These are phyloP conservation scores for Shargacucullia verbasci DNA, from an alignment of 2,888 invertebrate species.

Conservation along the genomic window DNA sequence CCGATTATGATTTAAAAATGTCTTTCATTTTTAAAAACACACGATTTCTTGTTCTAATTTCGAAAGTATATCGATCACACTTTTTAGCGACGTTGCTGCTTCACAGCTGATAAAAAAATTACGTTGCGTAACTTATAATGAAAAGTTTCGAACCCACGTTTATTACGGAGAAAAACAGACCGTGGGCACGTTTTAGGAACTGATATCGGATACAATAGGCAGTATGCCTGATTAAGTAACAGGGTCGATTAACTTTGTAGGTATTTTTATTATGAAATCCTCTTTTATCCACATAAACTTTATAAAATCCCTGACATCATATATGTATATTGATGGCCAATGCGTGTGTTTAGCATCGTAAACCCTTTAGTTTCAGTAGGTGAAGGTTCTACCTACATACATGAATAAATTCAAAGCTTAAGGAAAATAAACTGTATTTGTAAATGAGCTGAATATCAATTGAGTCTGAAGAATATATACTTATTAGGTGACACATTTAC, in stretches of 20 bases:
- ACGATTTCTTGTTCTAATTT: no score
- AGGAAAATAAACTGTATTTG: neutral
- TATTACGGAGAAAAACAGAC: no score
- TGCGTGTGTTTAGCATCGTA: slow-evolving; percentile 27
- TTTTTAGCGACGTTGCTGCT: no score
- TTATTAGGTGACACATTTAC: neutral
- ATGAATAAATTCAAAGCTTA: slow-evolving; percentile 17
- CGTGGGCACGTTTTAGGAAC: no score
- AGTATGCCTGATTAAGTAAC: no score
- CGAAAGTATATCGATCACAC: no score
- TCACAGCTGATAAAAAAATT: no score
- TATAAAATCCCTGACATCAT: slow-evolving; percentile 37
- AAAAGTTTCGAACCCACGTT: no score
- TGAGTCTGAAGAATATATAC: neutral
- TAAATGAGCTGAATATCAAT: slow-evolving; percentile 2
- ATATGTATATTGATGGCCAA: slow-evolving; percentile 18
- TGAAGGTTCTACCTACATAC: slow-evolving; percentile 36
- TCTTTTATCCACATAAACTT: neutral
- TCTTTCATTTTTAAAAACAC: no score
- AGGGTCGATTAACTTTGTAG: neutral
- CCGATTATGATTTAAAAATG: no score
- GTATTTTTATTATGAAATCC: neutral
- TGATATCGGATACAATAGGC: no score
- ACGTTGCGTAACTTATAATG: no score
- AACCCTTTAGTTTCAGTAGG: slow-evolving; percentile 46